A percentile compares a stretch with the other conserved stretches of the same genome.
These are phyloP conservation scores for Gobio gobio DNA, from an alignment of 2,113 vertebrate genomes.

Conservation along the genomic window DNA sequence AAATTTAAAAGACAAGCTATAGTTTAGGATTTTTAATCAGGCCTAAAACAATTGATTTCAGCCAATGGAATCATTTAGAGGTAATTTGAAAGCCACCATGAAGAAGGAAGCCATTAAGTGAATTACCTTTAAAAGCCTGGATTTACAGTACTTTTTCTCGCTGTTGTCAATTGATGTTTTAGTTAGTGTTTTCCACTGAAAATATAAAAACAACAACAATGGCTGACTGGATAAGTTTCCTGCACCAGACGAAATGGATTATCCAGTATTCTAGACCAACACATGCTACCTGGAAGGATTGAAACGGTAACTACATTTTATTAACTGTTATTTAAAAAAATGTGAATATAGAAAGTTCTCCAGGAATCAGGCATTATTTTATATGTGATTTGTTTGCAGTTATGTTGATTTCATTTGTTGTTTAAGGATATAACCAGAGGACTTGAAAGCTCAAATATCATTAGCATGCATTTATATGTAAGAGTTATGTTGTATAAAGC, in stretches of 20 bases:
- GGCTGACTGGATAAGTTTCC: neutral
- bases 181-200: neutral
- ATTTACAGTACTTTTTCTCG: neutral
- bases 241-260: neutral
- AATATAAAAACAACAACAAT: neutral
- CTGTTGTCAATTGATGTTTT: neutral
- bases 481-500: slow-evolving; percentile 2
- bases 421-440: neutral
- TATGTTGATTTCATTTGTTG: neutral
- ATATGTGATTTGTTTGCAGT: neutral
- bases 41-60: neutral
- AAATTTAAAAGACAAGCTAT: neutral
- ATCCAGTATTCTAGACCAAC: neutral
- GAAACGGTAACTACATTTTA: neutral
- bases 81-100: neutral
- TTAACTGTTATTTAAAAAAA: neutral
- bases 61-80: neutral
- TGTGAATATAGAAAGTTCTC: no score
- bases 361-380: neutral
- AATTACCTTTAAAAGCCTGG: neutral
- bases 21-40: neutral
- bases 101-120: neutral
- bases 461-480: neutral
- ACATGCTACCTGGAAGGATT: neutral
- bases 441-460: neutral